Base-by-base conservation (phyloP, 64 coral and sea anemone species). In the Acropora yongei region DNA sequence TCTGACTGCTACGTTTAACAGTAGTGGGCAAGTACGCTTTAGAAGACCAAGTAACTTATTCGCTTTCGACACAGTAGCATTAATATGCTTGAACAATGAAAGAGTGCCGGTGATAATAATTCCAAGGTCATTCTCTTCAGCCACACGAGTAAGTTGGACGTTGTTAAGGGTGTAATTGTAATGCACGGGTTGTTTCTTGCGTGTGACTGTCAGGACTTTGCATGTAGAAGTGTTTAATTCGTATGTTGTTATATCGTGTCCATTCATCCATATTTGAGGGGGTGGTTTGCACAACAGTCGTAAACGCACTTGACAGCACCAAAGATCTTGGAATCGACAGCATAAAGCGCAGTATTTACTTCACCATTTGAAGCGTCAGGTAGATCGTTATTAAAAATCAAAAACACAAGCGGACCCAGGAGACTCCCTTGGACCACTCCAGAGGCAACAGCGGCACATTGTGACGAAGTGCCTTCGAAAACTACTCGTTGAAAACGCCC, bases 241-340 rank as follows among this genome's bases (percentile, higher is more conserved):
- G 50, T 30, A 68, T 68, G 65, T 68, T 68, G 18, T 68, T 68
- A 68, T n/a, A 68, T 13, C 65, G 65, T 0, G 0, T 68, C 65
- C 65, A 68, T 68, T 68, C 65, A n/a, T 68, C 65, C 65, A 68
- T 13, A n/a, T n/a, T 68, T 13, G 65, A 68, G 76, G 88, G 49
- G 9, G 75, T 69, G 76, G 77, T 47, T 67, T 93, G 76, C 67
- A 93, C 18, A 69, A 18, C 92, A 93, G 43, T 93, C 92, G 42
- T 17, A 7, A 84, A 16, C 1, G n/a, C 40, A 66, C 48, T 41
- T 84, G 41, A 84, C 81, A 45, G 48, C 55, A 61, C 57, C 42
- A 69, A 90, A 92, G 5, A 92, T 86, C 42, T 92, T 92, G n/a
- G 90, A 78, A 42, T 92, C 90, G 74, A 71, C 82, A 47, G 90